Evolutionary conservation across 30 jellyfish, hydroid and myxozoan species (phyloP), one percentile per base, ranked within the genome.

Genomic region (Aurelia aurita complex sp. Pacific): DNA sequence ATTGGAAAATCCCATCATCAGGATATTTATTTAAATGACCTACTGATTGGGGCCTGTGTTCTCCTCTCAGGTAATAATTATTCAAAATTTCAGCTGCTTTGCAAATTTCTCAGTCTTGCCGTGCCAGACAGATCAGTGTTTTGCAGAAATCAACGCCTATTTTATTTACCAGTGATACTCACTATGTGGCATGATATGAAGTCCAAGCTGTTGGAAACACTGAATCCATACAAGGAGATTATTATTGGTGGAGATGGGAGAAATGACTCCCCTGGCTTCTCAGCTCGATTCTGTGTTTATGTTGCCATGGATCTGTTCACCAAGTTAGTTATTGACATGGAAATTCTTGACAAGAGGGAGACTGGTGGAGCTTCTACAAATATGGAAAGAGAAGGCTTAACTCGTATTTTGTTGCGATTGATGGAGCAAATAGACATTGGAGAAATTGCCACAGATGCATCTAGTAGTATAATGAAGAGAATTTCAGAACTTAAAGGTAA

Each of bases 381-480:
- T 23, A 23, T 23, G 29, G 29, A 23, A 23, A 23, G 29, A 23
- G 29, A 23, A 23, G 29, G 29, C 29, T 23, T 23, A 23, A 23
- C 29, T 23, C 29, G 35, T 68, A 17, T 79, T 19, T 29, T 79
- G 68, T n/a, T 13, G 51, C 59, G 69, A n/a, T 60, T 79, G 89
- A 35, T 16, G 34, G 40, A 42, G 51, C 53, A 35, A 43, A 13
- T 79, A 18, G 69, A 79, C 33, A 65, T 79, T 33, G 51, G 14
- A 79, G 89, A 79, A 52, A 15, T 79, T 19, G 69, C 84, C 10
- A 79, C 89, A 33, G 89, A 79, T 79, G 89, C 89, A 14, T 79
- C 84, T 43, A 65, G 83, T 13, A 29, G 85, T 23, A 23, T 23
- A 23, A 23, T 23, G 29, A 23, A 23, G 29, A 23, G 29, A 23